Evolutionary conservation across 1,140 invertebrate genomes (phyloP).

Genomic region (Drosophila oshimai): DNA sequence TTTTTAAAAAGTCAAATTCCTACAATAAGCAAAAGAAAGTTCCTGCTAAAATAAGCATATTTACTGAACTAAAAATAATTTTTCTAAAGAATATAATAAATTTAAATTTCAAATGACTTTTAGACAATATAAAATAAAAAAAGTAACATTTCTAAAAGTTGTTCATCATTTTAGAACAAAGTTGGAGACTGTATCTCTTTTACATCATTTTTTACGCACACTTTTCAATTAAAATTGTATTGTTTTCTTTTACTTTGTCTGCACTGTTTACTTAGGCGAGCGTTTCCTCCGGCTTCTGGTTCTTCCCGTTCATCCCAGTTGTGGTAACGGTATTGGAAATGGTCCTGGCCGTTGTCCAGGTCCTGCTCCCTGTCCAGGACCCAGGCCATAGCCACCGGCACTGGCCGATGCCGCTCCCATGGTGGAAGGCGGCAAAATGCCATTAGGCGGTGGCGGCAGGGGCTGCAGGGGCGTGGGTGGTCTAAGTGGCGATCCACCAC

Average conservation of each 20-base stretch:
- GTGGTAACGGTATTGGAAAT: conserved; percentile 19
- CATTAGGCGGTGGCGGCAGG: background rate
- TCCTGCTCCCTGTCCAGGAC: background rate
- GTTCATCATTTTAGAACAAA: background rate
- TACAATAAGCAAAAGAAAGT: too few species aligned
- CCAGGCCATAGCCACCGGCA: conserved; percentile 43
- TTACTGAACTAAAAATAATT: too few species aligned
- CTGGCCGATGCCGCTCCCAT: conserved; percentile 19
- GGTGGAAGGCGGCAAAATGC: background rate
- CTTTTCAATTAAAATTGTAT: conserved; percentile 82
- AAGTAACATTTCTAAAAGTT: too few species aligned
- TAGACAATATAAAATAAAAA: too few species aligned
- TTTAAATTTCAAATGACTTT: too few species aligned
- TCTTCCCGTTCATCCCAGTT: conserved; percentile 22
- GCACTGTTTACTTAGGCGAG: conserved; percentile 73
- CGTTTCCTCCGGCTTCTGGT: conserved; percentile 14
- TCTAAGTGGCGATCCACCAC: conserved; percentile 10
- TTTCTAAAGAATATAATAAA: too few species aligned
- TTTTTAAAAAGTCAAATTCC: too few species aligned
- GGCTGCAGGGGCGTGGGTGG: conserved; percentile 4
- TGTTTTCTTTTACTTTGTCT: conserved; percentile 80
- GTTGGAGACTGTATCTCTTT: conserved; percentile 29
- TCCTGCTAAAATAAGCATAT: too few species aligned
- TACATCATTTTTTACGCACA: conserved; percentile 30
- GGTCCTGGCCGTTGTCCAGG: conserved; percentile 25